phyloP scores from a whole-genome alignment of 2,797 vertebrate genomes.

The Staurois parvus region DNA sequence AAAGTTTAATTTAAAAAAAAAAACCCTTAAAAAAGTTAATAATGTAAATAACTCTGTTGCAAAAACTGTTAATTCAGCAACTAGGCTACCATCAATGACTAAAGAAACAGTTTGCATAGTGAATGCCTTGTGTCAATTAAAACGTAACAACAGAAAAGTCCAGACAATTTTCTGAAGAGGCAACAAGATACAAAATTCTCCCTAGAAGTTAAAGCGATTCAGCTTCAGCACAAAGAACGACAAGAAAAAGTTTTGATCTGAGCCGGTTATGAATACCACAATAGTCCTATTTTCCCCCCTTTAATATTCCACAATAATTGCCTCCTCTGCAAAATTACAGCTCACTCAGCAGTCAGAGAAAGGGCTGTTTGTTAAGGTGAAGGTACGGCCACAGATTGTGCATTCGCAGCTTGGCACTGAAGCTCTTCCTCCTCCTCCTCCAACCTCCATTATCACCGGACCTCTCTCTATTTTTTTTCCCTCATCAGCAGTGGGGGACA shows the following conservation, averaged over 20 bases:
- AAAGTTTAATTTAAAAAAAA: too few relatives aligned
- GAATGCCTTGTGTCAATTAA: too few relatives aligned
- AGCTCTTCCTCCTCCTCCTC: not conserved
- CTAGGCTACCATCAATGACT: too few relatives aligned
- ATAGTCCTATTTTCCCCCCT: slow-evolving; percentile 5
- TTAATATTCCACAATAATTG: slow-evolving; percentile 52
- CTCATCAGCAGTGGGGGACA: not conserved
- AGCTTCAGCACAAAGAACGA: not conserved
- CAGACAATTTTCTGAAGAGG: not conserved
- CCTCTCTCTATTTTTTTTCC: not conserved
- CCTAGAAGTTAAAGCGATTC: not conserved
- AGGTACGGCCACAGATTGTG: slow-evolving; percentile 4
- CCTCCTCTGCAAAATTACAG: slow-evolving; percentile 42
- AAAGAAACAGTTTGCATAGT: too few relatives aligned
- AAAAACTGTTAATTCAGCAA: not conserved
- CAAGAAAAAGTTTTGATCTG: not conserved
- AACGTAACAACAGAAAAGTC: too few relatives aligned
- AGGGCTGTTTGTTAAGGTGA: slow-evolving; percentile 22
- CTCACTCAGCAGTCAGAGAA: slow-evolving; percentile 35
- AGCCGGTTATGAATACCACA: slow-evolving; percentile 15
- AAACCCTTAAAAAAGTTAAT: not conserved
- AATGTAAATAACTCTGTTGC: not conserved
- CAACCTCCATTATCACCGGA: not conserved
- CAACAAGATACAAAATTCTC: not conserved
- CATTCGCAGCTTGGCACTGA: slow-evolving; percentile 7